phyloP scores from a whole-genome alignment of 2,113 vertebrate species.

The Myotis yumanensis region DNA sequence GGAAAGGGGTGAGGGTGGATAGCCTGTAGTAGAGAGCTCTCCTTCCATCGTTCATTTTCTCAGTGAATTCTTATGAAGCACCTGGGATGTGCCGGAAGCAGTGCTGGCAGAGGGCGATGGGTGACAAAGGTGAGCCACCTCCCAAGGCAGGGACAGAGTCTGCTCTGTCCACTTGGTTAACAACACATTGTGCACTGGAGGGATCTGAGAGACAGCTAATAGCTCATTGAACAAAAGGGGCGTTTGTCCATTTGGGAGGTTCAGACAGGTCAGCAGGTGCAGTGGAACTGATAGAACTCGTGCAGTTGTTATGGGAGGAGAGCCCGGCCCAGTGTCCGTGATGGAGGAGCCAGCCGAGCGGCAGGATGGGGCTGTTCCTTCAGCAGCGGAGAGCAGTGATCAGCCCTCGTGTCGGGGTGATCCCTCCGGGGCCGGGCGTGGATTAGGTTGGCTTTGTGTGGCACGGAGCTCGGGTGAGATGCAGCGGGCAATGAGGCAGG shows the following conservation, averaged over 20 bases:
- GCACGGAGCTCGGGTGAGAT: not conserved
- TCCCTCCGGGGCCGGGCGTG: not conserved
- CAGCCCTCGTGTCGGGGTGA: not conserved
- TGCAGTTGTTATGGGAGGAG: fast-evolving
- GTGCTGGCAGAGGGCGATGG: fast-evolving
- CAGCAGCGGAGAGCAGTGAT: not conserved
- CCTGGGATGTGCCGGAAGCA: not conserved
- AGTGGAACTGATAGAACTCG: not conserved
- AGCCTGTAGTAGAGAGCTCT: not conserved
- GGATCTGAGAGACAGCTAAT: not conserved
- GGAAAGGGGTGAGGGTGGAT: not conserved
- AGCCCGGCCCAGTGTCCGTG: not conserved
- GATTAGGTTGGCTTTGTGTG: not conserved
- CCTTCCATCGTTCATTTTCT: not conserved
- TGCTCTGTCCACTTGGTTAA: fast-evolving
- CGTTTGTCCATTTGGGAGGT: too few relatives aligned
- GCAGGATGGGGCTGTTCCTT: not conserved
- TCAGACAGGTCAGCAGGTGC: not conserved
- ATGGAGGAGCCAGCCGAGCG: not conserved
- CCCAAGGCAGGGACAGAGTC: not conserved
- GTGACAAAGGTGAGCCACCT: not conserved
- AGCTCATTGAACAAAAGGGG: not conserved
- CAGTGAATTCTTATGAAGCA: not conserved
- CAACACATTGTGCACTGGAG: fast-evolving
- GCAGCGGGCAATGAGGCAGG: fast-evolving